Evolutionary conservation across 2,797 vertebrate species (phyloP).

Genomic region (Orestias chungarensis): DNA sequence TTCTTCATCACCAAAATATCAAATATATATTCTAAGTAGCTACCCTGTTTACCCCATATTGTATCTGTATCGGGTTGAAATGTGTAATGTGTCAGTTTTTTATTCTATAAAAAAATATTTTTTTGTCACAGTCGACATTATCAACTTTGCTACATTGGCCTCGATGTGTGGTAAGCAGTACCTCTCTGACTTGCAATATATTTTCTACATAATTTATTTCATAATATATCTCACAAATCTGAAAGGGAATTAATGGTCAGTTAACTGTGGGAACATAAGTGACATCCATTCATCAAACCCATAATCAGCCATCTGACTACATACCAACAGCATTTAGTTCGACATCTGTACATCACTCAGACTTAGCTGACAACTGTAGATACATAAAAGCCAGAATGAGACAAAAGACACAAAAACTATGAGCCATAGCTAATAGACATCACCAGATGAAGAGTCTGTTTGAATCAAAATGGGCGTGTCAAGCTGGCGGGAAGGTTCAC

Average conservation of each 20-base stretch:
- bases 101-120: no score
- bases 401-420: constrained; percentile 21
- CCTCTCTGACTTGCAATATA: neutral
- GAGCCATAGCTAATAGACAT: constrained; percentile 8
- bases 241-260: constrained; percentile 14
- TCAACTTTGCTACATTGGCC: neutral
- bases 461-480: constrained; percentile 62
- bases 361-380: constrained; percentile 5
- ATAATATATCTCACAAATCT: neutral
- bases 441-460: constrained; percentile 47
- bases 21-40: neutral
- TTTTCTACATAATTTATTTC: neutral
- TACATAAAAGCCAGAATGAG: neutral
- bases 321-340: constrained; percentile 24
- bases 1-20: neutral
- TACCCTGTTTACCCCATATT: neutral
- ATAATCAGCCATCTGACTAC: constrained; percentile 28
- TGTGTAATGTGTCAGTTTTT: no score
- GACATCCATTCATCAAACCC: constrained; percentile 19
- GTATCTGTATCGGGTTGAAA: neutral
- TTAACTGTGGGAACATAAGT: constrained; percentile 14
- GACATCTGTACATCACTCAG: constrained; percentile 34
- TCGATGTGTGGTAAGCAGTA: neutral
- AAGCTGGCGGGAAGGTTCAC: constrained; percentile 51
- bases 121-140: no score